Evolutionary conservation across 2,797 vertebrate species (phyloP).

Genomic region (Potorous gilbertii): DNA sequence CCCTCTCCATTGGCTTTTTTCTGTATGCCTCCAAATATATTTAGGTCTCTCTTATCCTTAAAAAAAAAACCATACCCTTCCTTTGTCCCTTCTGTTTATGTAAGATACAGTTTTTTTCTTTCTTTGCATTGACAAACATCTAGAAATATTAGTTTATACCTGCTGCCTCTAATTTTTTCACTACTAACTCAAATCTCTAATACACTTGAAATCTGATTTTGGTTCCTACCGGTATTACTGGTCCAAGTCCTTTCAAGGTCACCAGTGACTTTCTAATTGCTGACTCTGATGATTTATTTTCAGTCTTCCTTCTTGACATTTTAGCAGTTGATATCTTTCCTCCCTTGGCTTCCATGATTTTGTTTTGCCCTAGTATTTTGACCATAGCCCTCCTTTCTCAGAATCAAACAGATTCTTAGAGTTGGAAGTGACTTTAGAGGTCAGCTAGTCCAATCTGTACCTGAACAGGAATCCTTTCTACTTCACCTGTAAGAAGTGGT

Average conservation of each 20-base stretch:
- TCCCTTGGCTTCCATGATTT: background rate
- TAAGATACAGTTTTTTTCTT: background rate
- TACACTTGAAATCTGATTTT: background rate
- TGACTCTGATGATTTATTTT: background rate
- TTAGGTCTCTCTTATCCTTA: background rate
- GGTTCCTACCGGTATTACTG: background rate
- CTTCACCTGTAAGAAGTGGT: background rate
- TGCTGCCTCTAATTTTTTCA: background rate
- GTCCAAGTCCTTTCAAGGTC: background rate
- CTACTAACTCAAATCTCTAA: background rate
- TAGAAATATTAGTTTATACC: background rate
- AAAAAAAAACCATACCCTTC: background rate
- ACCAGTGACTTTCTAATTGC: background rate
- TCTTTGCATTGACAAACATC: background rate
- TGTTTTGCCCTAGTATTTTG: background rate
- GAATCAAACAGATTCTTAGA: background rate
- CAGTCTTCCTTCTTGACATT: background rate
- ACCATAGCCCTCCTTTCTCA: background rate
- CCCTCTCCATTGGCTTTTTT: background rate
- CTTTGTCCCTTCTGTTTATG: background rate
- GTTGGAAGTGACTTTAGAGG: background rate
- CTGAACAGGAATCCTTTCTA: background rate
- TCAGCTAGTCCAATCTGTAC: background rate
- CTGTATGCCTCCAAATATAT: background rate
- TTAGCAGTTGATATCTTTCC: background rate